Base-by-base conservation (phyloP, 2,113 vertebrate genomes). In the Danio rerio region DNA sequence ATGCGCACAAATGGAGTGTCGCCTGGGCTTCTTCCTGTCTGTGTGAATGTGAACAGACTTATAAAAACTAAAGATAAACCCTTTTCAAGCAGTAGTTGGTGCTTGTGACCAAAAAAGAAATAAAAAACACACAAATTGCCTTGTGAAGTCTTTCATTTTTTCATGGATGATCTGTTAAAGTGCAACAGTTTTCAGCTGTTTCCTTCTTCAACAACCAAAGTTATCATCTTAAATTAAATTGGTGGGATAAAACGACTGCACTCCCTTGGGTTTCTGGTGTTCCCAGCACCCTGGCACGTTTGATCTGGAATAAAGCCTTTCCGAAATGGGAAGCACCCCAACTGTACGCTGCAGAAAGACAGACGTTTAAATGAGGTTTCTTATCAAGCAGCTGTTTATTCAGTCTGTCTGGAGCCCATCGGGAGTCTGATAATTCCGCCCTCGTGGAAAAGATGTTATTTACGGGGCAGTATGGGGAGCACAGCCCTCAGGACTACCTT, bases 291-390 rank as follows among this genome's bases (percentile, higher is more conserved):
- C 7, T 10, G 20, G 76, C 45, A 65, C 4, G 12, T 58, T 77
- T 87, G 81, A 85, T 91, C 87, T 88, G 58, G 40, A 45, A 84
- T 85, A 80, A 82, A 82, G 85, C 83, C 86, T 86, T 49, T 10
- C 15, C 47, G 43, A 62, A 61, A 84, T 86, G 69, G 81, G 31
- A 56, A 86, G 70, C 84, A 61, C 81, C 86, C 87, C 69, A 74
- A 84, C 85, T 81, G 78, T 81, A 85, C 74, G 59, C 81, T 84
- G 70, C 87, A 85, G 78, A 87, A 80, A 84, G 81, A 82, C 68
- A 83, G 69, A 53, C n/a, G n/a, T 75, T 68, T 82, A 85, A 43
- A 77, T 79, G 16, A 71, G 31, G 59, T 53, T 69, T 81, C 81
- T 81, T 69, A 84, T 81, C 83, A 83, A 18, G 31, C 61, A 53